Evolutionary conservation across 2,113 vertebrate species (phyloP).

Genomic region (Cryptomyrus ogoouensis): DNA sequence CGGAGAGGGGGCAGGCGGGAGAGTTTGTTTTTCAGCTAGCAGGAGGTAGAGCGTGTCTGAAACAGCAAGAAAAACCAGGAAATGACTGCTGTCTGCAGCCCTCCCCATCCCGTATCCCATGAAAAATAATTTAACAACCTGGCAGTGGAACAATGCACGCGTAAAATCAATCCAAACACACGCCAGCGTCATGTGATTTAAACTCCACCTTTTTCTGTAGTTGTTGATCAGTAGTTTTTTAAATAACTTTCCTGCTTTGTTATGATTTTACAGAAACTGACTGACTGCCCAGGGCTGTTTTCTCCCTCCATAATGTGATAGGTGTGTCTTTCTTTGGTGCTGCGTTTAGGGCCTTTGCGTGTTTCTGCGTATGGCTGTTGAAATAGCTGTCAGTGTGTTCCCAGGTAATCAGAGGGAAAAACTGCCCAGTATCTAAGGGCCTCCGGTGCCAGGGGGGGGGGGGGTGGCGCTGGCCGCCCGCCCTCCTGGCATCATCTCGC

Average conservation of each 20-base stretch:
- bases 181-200: constrained; percentile 21
- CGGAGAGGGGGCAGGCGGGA: background rate
- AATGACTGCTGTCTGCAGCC: background rate
- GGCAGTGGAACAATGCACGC: constrained; percentile 15
- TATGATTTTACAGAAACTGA: constrained; percentile 22
- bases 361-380: constrained; percentile 29
- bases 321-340: background rate
- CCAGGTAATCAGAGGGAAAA: constrained; percentile 58
- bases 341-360: background rate
- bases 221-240: constrained; percentile 39
- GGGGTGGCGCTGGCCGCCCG: constrained; percentile 14
- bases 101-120: background rate
- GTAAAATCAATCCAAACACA: background rate
- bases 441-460: constrained; percentile 29
- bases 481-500: background rate
- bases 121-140: constrained; percentile 9
- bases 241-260: constrained; percentile 32
- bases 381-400: constrained; percentile 56
- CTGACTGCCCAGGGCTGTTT: constrained; percentile 46
- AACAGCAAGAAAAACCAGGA: background rate
- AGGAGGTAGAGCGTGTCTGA: background rate
- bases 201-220: constrained; percentile 38
- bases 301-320: background rate
- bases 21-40: background rate
- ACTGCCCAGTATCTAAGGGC: constrained; percentile 43